These are phyloP conservation scores for Apodemia zela DNA, from an alignment of 2,888 invertebrate species.

Conservation along the genomic window DNA sequence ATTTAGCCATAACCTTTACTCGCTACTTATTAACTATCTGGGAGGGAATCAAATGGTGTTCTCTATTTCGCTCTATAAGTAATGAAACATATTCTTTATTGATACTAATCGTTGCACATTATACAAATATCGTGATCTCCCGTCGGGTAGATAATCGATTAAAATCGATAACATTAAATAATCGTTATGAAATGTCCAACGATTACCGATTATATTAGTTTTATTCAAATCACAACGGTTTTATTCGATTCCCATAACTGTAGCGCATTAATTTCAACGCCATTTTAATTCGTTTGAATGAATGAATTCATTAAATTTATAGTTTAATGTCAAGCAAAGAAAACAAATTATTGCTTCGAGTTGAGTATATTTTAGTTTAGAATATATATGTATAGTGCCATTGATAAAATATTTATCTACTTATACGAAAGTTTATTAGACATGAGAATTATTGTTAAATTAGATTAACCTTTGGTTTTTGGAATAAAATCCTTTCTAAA, in stretches of 20 bases:
- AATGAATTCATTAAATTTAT: constrained; percentile 11
- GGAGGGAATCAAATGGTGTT: too few species aligned
- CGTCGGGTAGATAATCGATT: constrained; percentile 28
- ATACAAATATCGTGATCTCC: constrained; percentile 14
- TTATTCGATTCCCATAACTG: constrained; percentile 12
- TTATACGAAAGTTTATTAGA: too few species aligned
- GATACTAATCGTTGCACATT: constrained; percentile 6
- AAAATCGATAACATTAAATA: constrained; percentile 23
- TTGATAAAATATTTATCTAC: not conserved
- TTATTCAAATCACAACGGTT: constrained; percentile 12
- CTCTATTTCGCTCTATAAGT: not conserved
- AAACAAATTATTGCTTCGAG: not conserved
- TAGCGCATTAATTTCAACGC: constrained; percentile 4
- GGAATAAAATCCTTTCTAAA: too few species aligned
- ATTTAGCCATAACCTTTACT: too few species aligned
- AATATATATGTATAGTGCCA: not conserved
- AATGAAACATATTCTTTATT: not conserved
- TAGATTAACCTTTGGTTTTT: too few species aligned
- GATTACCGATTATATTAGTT: constrained; percentile 10
- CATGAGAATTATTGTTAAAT: too few species aligned
- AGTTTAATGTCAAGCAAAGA: not conserved
- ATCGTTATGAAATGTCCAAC: constrained; percentile 13
- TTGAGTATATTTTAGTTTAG: not conserved
- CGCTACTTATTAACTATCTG: too few species aligned
- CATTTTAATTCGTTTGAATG: constrained; percentile 6